Evolutionary conservation across 2,113 vertebrate species (phyloP).

Genomic region (Festucalex cinctus): DNA sequence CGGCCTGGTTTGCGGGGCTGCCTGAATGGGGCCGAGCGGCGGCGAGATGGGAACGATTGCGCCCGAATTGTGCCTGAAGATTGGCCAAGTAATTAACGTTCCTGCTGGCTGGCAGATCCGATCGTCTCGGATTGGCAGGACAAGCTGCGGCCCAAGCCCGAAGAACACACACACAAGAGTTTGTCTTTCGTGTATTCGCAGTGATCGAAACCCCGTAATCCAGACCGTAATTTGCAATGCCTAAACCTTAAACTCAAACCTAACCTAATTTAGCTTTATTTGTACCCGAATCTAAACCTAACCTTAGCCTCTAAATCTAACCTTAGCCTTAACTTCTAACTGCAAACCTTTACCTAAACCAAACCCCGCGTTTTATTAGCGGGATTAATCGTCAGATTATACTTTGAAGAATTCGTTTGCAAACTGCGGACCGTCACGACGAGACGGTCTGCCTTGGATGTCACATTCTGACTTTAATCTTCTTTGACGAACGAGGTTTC

Average conservation of each 20-base stretch:
- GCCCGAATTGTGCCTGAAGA: constrained; percentile 50
- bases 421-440: constrained; percentile 16
- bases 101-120: constrained; percentile 60
- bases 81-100: constrained; percentile 67
- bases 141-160: constrained; percentile 6
- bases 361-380: no score
- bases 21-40: constrained; percentile 41
- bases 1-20: constrained; percentile 19
- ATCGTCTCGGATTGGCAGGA: constrained; percentile 40
- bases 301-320: background rate
- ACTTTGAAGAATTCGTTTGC: background rate
- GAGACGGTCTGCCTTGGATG: constrained; percentile 23
- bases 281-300: no score
- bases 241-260: no score
- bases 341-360: background rate
- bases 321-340: background rate
- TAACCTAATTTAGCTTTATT: no score
- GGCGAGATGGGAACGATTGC: constrained; percentile 52
- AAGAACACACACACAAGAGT: constrained; percentile 11
- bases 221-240: background rate
- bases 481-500: background rate
- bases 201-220: background rate
- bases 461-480: constrained; percentile 12
- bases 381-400: background rate
- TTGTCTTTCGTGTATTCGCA: constrained; percentile 49